Conservation (phyloP, 2,113 vertebrate species). For the Phalacrocorax carbo region DNA sequence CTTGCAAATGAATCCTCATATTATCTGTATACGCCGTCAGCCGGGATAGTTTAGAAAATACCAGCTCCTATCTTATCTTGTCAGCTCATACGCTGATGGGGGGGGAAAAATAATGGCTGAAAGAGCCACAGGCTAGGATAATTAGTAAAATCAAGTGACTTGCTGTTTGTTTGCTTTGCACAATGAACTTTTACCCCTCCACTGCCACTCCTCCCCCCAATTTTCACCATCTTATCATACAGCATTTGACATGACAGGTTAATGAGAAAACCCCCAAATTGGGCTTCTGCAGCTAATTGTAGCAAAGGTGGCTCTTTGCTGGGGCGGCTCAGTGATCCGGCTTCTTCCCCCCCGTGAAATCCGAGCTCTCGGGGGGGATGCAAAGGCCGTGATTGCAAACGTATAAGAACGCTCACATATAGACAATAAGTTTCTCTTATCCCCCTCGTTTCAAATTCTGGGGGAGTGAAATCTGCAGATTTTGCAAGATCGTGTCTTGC, state of each 20-base stretch:
- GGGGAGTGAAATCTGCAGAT: neutral
- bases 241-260: slow-evolving; percentile 70
- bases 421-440: neutral
- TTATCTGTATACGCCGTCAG: slow-evolving; percentile 9
- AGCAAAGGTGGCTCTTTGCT: slow-evolving; percentile 58
- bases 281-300: slow-evolving; percentile 76
- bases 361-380: slow-evolving; percentile 55
- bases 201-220: neutral
- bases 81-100: slow-evolving; percentile 51
- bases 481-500: neutral
- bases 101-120: neutral
- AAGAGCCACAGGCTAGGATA: slow-evolving; percentile 53
- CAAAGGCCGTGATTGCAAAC: slow-evolving; percentile 23
- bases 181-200: slow-evolving; percentile 67
- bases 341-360: slow-evolving; percentile 72
- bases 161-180: slow-evolving; percentile 60
- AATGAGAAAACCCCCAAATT: slow-evolving; percentile 61
- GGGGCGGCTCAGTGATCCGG: slow-evolving; percentile 69
- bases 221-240: slow-evolving; percentile 40
- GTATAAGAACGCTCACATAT: neutral
- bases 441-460: neutral
- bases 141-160: slow-evolving; percentile 71
- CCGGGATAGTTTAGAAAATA: slow-evolving; percentile 54
- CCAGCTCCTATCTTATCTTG: slow-evolving; percentile 69
- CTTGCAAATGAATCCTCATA: slow-evolving; percentile 9